These are phyloP conservation scores for Mesocricetus auratus DNA, from an alignment of 2,113 vertebrate species.

Conservation along the genomic window DNA sequence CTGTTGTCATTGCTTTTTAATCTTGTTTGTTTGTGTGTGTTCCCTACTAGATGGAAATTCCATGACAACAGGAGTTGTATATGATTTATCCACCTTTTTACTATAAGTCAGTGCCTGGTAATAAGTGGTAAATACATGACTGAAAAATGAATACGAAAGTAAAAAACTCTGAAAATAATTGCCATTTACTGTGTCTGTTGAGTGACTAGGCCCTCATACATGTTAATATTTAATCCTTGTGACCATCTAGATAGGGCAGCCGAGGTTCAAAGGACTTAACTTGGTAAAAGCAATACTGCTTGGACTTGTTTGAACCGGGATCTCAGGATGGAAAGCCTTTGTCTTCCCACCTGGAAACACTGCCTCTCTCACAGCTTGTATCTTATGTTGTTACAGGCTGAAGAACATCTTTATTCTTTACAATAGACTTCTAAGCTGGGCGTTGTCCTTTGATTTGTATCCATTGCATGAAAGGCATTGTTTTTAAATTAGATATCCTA, in stretches of 20 bases:
- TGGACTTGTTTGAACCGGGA: slow-evolving; percentile 26
- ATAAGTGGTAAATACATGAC: slow-evolving; percentile 38
- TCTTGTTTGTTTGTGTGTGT: neutral
- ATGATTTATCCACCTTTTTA: slow-evolving; percentile 8
- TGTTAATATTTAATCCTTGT: slow-evolving; percentile 76
- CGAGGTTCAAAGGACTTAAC: slow-evolving; percentile 64
- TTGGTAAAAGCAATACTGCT: neutral
- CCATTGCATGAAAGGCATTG: neutral
- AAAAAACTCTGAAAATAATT: slow-evolving; percentile 11
- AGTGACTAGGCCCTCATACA: slow-evolving; percentile 15
- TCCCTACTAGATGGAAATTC: neutral
- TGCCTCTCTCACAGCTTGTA: neutral
- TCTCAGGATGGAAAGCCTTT: neutral
- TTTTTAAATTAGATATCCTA: neutral
- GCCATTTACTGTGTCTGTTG: slow-evolving; percentile 47
- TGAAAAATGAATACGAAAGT: slow-evolving; percentile 38
- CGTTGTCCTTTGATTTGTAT: neutral
- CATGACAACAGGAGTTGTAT: neutral
- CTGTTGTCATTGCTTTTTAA: neutral
- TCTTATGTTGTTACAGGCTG: neutral
- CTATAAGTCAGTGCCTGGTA: neutral
- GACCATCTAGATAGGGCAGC: neutral
- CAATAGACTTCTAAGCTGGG: neutral
- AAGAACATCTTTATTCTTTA: neutral
- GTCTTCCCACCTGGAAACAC: neutral